These are phyloP conservation scores for Megalops atlanticus DNA, from an alignment of 2,113 vertebrate species.

Conservation along the genomic window DNA sequence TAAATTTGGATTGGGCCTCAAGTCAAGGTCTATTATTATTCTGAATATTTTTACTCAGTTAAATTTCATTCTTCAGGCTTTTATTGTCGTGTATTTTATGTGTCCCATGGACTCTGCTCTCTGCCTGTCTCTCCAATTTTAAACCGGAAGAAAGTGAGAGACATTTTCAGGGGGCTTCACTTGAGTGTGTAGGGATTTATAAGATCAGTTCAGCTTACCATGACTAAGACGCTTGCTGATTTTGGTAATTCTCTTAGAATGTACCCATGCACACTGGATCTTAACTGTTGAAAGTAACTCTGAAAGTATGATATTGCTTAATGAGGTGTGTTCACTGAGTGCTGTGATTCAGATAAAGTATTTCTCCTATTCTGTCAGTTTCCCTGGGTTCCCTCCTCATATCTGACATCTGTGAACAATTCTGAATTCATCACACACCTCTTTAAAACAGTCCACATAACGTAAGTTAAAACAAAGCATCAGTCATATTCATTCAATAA, in stretches of 20 bases:
- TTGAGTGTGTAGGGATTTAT: not conserved
- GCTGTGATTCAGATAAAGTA: not conserved
- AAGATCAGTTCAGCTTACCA: not conserved
- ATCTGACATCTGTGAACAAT: not conserved
- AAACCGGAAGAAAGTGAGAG: not conserved
- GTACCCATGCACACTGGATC: not conserved
- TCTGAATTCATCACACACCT: no score
- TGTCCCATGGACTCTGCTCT: not conserved
- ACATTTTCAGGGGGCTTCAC: not conserved
- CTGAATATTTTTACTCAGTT: no score
- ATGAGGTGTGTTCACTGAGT: not conserved
- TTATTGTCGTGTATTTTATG: not conserved
- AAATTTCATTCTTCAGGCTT: not conserved
- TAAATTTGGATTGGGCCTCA: no score
- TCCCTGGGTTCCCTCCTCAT: not conserved
- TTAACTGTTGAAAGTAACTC: not conserved
- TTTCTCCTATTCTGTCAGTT: not conserved
- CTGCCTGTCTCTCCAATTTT: not conserved
- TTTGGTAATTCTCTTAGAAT: not conserved
- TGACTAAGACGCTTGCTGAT: not conserved
- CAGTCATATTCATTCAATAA: not conserved
- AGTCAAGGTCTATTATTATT: not conserved
- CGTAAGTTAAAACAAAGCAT: slow-evolving; percentile 2
- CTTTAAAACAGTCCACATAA: no score
- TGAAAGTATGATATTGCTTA: slow-evolving; percentile 3